Base-by-base conservation (phyloP, 2,888 invertebrate genomes). In the Pherbina coryleti region DNA sequence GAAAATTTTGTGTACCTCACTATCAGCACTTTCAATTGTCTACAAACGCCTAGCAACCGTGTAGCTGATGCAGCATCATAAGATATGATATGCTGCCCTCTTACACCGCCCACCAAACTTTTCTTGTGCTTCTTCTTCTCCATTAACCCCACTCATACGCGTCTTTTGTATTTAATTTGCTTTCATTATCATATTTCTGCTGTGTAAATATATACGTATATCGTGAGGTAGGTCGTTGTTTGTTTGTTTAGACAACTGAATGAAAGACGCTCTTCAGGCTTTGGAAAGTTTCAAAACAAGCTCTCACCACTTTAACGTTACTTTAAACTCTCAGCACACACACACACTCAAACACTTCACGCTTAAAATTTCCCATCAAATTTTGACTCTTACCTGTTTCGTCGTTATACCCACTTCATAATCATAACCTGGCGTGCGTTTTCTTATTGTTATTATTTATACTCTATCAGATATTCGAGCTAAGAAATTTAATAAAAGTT, bases 161-260 rank as follows among this genome's bases (percentile, higher is more conserved):
- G 28, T 28, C 9, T 7, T 60, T 22, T 25, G 19, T 25, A 60
- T 17, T 37, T 34, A 44, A 67, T 67, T 67, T 67, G 34, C 44
- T 34, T 67, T 37, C n/a, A 67, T 37, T 67, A 37, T 67, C 19
- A 25, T 11, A 14, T 19, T n/a, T 60, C 4, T 11, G 60, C 14
- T 60, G 28, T 28, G 60, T 60, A 60, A 4, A 60, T 14, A 60
- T 37, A 8, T 57, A 22, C 25, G n/a, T n/a, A n/a, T n/a, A n/a
- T 44, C 67, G 37, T 67, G 67, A 67, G 67, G 67, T 67, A 67
- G 67, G 67, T 67, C 67, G 67, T 34, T 31, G 17, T 22, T 67
- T 67, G 19, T 44, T 67, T 67, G 44, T 8, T 34, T n/a, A 67
- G 44, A 11, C 22, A 67, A 44, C n/a, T 60, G 22, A 57, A 8